Base-by-base conservation (phyloP, 2,888 invertebrate genomes). In the Oegoconia quadripuncta region DNA sequence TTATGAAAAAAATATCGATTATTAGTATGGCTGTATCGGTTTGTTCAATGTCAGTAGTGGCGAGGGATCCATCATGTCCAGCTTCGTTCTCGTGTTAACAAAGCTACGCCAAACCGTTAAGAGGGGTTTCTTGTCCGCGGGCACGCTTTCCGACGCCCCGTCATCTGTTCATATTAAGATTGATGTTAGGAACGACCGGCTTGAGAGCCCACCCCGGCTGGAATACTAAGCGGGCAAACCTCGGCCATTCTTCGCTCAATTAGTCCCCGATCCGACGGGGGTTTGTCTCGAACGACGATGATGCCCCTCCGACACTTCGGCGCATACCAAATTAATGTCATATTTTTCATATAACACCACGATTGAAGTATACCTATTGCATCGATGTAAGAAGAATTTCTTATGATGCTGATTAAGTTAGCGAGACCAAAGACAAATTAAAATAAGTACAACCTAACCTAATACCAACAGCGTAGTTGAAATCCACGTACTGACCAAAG, bases 161-260 rank as follows among this genome's bases (percentile, higher is more conserved):
- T 84, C 86, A 84, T 77, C 74, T 70, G 62, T 54, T 64, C 68
- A 73, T 82, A 86, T 84, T 86, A 84, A 86, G 84, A 86, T 86
- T 86, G 86, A 86, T 86, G 83, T 75, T 71, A 63, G 59, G 56
- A 68, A 69, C 77, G 74, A 65, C 65, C 55, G 56, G 59, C 52
- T 66, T 59, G 59, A 60, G 64, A 64, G 58, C 54, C 64, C 54
- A 61, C 59, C 63, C 56, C 67, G 64, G 55, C 55, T 74, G 65
- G 86, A 84, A 86, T 86, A 86, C 83, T 82, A 86, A 84, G 69
- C 68, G 71, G 68, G 59, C 65, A 59, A 48, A 53, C 50, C 57
- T 52, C 64, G 66, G 59, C 78, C 74, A 75, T 81, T 81, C 79
- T 67, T 78, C 73, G 77, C 77, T 75, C 78, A 86, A 86, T 86